A percentile compares a stretch with the other conserved stretches of the same genome.
phyloP scores from a whole-genome alignment of 1,140 invertebrate genomes.

The Hyles vespertilio region DNA sequence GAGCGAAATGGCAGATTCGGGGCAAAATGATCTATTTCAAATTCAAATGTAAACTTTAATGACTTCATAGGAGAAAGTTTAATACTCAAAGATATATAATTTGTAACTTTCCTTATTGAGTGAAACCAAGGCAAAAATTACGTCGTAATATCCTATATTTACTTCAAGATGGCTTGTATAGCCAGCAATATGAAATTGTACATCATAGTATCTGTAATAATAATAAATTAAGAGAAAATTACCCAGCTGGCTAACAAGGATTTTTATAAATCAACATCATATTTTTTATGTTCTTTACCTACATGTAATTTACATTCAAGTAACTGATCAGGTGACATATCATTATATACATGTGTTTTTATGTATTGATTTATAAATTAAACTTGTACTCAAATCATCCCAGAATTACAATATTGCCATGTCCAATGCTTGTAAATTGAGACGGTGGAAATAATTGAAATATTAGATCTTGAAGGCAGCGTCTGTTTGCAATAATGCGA shows the following conservation, averaged over 20 bases:
- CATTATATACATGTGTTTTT: no score
- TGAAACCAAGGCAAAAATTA: no score
- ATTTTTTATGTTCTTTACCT: not conserved
- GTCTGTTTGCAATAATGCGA: conserved; percentile 16
- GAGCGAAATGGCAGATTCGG: not conserved
- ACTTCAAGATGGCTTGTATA: not conserved
- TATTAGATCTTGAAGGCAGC: not conserved
- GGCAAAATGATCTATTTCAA: no score
- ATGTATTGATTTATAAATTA: no score
- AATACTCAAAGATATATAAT: no score
- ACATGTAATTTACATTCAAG: no score
- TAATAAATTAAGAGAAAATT: not conserved
- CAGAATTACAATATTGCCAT: not conserved
- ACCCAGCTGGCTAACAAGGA: not conserved
- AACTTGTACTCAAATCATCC: no score
- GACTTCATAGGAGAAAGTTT: no score
- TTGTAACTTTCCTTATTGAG: no score
- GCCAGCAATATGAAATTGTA: not conserved
- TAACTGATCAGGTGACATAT: no score
- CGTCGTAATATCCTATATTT: no score
- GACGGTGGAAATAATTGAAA: not conserved
- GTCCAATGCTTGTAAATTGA: not conserved
- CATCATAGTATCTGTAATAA: not conserved
- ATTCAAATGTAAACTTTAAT: no score
- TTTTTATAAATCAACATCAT: not conserved